Conservation (phyloP, 2,797 vertebrate genomes). For the Argyrosomus regius region DNA sequence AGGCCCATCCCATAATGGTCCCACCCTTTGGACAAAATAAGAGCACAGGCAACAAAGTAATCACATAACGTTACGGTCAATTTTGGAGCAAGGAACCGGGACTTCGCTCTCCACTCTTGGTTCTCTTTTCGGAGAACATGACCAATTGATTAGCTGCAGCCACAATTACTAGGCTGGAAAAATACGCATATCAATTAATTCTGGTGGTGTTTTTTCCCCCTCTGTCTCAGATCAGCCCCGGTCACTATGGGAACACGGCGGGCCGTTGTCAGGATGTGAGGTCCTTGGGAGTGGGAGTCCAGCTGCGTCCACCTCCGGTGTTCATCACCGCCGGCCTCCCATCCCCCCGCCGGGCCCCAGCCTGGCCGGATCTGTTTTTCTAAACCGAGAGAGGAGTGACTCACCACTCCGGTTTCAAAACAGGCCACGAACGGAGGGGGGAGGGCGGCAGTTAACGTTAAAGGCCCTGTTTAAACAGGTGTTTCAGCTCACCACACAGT, state of each 20-base stretch:
- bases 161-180: conserved; percentile 36
- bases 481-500: conserved; percentile 61
- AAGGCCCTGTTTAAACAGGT: conserved; percentile 80
- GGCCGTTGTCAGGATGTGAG: conserved; percentile 81
- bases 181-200: conserved; percentile 56
- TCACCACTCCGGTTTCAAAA: conserved; percentile 85
- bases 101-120: background rate
- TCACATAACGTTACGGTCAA: background rate
- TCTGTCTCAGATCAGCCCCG: conserved; percentile 42
- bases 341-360: conserved; percentile 74
- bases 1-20: background rate
- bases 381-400: conserved; percentile 80
- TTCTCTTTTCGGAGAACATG: conserved; percentile 41
- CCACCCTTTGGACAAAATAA: background rate
- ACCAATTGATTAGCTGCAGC: conserved; percentile 50
- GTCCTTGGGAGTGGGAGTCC: conserved; percentile 80
- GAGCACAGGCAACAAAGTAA: background rate
- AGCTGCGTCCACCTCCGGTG: conserved; percentile 86
- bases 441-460: conserved; percentile 68
- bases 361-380: conserved; percentile 82
- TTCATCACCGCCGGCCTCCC: conserved; percentile 77
- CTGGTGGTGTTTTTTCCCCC: conserved; percentile 11
- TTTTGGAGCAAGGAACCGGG: conserved; percentile 1
- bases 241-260: conserved; percentile 80
- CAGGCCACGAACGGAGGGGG: conserved; percentile 66